Percentiles rank a stretch among this genome's conserved stretches.
Conservation (phyloP, 2,888 invertebrate species). For the Andrena hattorfiana region DNA sequence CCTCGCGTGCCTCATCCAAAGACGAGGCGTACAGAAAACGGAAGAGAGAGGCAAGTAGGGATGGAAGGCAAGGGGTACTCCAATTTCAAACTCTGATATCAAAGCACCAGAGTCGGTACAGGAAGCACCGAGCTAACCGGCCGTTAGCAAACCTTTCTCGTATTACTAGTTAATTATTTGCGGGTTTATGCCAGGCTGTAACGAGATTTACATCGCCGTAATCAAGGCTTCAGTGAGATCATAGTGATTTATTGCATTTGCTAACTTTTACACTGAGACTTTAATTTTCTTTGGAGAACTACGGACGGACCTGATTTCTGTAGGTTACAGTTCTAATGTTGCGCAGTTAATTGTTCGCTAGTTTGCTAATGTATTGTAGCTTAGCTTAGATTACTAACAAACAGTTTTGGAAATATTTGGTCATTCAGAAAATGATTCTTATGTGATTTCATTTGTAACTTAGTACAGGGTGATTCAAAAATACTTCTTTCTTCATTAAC, state of each 20-base stretch:
- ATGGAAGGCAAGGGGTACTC: slow-evolving; percentile 67
- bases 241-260: background rate
- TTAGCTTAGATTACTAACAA: no score
- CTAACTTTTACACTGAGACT: background rate
- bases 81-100: slow-evolving; percentile 79
- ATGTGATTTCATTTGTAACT: no score
- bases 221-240: background rate
- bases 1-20: slow-evolving; percentile 65
- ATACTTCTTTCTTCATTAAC: no score
- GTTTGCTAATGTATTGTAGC: no score
- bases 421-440: no score
- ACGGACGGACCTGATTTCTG: background rate
- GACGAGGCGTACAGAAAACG: slow-evolving; percentile 16
- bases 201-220: slow-evolving; percentile 72
- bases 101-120: slow-evolving; percentile 67
- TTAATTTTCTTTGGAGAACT: background rate
- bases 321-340: background rate
- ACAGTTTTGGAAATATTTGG: no score
- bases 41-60: slow-evolving; percentile 23
- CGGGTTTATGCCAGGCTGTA: slow-evolving; percentile 76
- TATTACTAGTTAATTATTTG: slow-evolving; percentile 84
- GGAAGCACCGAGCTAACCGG: slow-evolving; percentile 76
- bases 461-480: no score
- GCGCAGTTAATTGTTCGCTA: no score
- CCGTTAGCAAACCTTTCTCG: slow-evolving; percentile 79